Conservation (phyloP, 2,888 invertebrate species). For the Dynastes maya region DNA sequence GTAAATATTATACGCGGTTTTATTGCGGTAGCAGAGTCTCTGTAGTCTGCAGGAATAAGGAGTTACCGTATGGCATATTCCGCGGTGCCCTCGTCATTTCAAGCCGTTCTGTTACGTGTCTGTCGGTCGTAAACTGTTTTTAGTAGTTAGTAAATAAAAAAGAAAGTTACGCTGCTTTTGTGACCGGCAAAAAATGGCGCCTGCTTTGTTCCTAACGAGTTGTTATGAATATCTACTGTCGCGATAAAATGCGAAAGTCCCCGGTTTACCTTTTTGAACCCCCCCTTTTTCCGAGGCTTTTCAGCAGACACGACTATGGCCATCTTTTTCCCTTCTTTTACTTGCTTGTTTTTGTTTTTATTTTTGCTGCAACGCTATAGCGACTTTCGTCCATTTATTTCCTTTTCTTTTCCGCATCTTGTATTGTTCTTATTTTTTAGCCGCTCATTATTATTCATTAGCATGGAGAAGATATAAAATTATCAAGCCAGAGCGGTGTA, state of each 20-base stretch:
- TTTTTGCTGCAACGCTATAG: conserved; percentile 6
- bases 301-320: not conserved
- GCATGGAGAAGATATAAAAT: conserved; percentile 30
- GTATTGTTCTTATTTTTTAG: not conserved
- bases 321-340: not conserved
- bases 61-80: conserved; percentile 5
- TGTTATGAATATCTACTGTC: conserved; percentile 35
- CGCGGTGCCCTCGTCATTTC: not conserved
- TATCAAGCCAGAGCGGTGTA: conserved; percentile 15
- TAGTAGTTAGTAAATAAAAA: conserved; percentile 35
- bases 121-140: conserved; percentile 33
- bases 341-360: not conserved
- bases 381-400: conserved; percentile 10
- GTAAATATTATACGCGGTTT: conserved; percentile 34
- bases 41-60: too few relatives aligned
- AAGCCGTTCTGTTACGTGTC: conserved; percentile 26
- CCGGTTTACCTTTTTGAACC: conserved; percentile 3
- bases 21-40: conserved; percentile 1
- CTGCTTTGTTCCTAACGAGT: conserved; percentile 39
- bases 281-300: not conserved
- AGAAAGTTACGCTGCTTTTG: conserved; percentile 30
- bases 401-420: not conserved
- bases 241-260: conserved; percentile 31
- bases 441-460: conserved; percentile 44
- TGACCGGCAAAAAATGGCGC: not conserved